Evolutionary conservation across 2,888 invertebrate genomes (phyloP), one percentile per base, ranked within the genome.

Genomic region (Balanococcus diminutus): DNA sequence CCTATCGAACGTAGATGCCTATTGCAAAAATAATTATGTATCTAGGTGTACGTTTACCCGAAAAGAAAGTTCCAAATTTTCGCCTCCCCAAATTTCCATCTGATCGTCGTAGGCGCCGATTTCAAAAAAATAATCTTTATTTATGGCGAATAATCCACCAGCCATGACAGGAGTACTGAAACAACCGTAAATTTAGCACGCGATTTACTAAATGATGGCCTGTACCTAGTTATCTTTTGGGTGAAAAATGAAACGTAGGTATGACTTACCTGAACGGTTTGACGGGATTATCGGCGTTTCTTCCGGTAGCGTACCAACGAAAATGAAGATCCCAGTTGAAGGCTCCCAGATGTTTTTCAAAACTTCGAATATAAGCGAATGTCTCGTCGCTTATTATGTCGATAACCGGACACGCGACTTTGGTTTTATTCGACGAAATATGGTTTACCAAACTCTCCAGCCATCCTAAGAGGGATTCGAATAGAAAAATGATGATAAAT

Each of bases 241-340:
- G 3, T 51, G 51, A n/a, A 22, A 22, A 51, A 56, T 56, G 8
- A 36, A 36, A n/a, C n/a, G n/a, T n/a, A n/a, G n/a, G n/a, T n/a
- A 11, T 22, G 32, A 87, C 88, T 87, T 88, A 92, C 92, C 90
- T 91, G 88, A 92, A 92, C 0, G 92, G 92, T 87, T 90, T 89
- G 32, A 91, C 90, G 25, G 90, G 89, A 87, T 91, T 90, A 25
- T 89, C 87, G 86, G 6, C 36, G 11, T n/a, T 36, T 32, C 75
- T 25, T 36, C 94, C 94, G 0, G 96, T 92, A 86, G 95, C 94
- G 88, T 95, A 93, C 96, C 95, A 96, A 31, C 96, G 92, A 89
- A 95, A 99, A 89, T 98, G 98, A 19, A 99, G 91, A 88, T 97
- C 95, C 98, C 99, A 99, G 90, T 98, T 99, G 90, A 99, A 98